Percentiles rank a stretch among this genome's conserved stretches.
phyloP scores from a whole-genome alignment of 2,888 invertebrate species.

The Sphaerophoria taeniata region DNA sequence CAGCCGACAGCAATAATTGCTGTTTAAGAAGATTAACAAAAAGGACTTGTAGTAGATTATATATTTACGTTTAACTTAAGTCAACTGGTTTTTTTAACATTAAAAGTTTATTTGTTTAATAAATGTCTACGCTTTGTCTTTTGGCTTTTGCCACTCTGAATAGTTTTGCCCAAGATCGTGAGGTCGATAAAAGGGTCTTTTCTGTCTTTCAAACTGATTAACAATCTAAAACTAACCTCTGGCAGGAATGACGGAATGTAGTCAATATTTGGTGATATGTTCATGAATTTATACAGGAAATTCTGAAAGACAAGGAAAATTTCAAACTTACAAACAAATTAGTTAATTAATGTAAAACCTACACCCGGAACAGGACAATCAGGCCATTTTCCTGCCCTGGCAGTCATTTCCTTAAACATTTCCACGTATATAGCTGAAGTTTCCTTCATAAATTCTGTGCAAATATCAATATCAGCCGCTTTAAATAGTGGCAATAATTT shows the following conservation, averaged over 20 bases:
- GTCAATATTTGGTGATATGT: neutral
- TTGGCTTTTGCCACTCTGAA: too few relatives aligned
- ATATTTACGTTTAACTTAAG: too few relatives aligned
- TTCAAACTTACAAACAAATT: neutral
- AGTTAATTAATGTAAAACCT: neutral
- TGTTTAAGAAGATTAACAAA: too few relatives aligned
- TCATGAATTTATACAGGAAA: constrained; percentile 1
- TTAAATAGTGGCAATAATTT: neutral
- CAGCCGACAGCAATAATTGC: too few relatives aligned
- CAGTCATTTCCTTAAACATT: neutral
- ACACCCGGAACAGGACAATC: constrained; percentile 28
- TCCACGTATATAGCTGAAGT: neutral
- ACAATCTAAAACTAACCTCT: constrained; percentile 3
- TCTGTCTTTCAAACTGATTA: neutral
- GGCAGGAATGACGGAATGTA: constrained; percentile 12
- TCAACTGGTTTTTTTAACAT: too few relatives aligned
- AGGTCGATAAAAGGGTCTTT: neutral
- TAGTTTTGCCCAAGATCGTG: neutral
- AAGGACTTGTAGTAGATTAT: too few relatives aligned
- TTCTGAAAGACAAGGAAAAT: constrained; percentile 14
- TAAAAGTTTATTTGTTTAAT: too few relatives aligned
- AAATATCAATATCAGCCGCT: neutral
- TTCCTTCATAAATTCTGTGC: neutral
- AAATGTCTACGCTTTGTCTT: too few relatives aligned
- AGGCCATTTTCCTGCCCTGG: constrained; percentile 10